Base-by-base conservation (phyloP, 2,888 invertebrate species). In the Notodonta dromedarius region DNA sequence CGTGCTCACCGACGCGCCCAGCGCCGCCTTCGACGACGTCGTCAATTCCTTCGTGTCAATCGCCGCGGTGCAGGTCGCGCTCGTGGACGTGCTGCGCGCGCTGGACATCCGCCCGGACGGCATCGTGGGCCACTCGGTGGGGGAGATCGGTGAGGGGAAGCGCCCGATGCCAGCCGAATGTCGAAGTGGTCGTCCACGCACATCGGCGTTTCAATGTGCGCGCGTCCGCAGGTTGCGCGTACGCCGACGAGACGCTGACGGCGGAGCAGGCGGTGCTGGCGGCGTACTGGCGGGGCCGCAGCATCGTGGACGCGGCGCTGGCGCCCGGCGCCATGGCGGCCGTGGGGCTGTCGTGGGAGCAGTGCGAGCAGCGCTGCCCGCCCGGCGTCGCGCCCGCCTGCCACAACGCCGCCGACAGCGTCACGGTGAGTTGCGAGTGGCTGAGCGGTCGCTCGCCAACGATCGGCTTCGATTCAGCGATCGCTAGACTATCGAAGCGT, bases 61-160 rank as follows among this genome's bases (percentile, higher is more conserved):
- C 83, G 98, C 99, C 48, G 98, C 99, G 57, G 96, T 99, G 84
- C 99, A 99, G 94, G 97, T 99, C 60, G 99, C 98, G 42, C 93
- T 99, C n/a, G 98, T 98, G 0, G 99, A 99, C 89, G 90, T 98
- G 59, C 93, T 99, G 67, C 95, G 94, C 61, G 93, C 94, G 24
- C 83, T 97, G 39, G 97, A 97, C 68, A 94, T 99, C 54, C 94
- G 94, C 60, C 98, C 99, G 5, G 98, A 99, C 87, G 99, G 99
- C 60, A 98, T 99, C 82, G 94, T 99, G 59, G 99, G 99, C 0
- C 99, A 99, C 90, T 99, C 99, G 44, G 97, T 97, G 12, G 98
- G 98, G 46, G 98, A 98, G 92, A 94, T 97, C 74, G 97, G 96
- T 86, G 55, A 79, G 83, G 50, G 13, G 12, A 14, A 3, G 3